These are phyloP conservation scores for Eremobia ochroleuca DNA, from an alignment of 2,888 invertebrate species.

Conservation along the genomic window DNA sequence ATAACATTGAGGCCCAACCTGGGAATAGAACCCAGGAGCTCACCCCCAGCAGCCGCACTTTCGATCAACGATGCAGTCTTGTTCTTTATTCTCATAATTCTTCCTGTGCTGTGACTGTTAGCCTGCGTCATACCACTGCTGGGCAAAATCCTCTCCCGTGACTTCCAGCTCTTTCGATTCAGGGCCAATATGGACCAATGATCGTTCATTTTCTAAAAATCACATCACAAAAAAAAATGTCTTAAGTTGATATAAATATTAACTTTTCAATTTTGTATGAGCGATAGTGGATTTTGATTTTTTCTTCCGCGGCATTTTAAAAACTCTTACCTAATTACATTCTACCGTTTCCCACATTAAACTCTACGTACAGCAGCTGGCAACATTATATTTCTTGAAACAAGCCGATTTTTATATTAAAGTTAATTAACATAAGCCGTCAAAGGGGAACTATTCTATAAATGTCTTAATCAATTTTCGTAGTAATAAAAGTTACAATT, in stretches of 20 bases:
- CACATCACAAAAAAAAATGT: no score
- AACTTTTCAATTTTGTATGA: background rate
- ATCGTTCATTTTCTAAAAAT: no score
- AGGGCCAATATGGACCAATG: no score
- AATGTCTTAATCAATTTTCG: constrained; percentile 71
- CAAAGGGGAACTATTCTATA: constrained; percentile 62
- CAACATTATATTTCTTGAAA: constrained; percentile 56
- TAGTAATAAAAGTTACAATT: constrained; percentile 70
- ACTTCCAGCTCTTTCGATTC: no score
- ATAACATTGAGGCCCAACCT: background rate
- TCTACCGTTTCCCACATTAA: constrained; percentile 40
- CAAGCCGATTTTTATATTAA: constrained; percentile 64
- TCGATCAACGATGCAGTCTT: no score
- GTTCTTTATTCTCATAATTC: no score
- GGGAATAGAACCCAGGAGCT: no score
- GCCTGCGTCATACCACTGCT: no score
- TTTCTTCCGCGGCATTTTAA: background rate
- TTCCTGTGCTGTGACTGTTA: no score
- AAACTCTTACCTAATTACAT: constrained; percentile 17
- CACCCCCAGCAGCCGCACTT: no score
- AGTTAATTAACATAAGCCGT: constrained; percentile 64
- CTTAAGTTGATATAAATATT: no score
- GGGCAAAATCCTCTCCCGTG: no score
- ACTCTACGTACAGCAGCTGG: constrained; percentile 20
- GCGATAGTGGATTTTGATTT: background rate